A percentile compares a stretch with the other conserved stretches of the same genome.
Conservation (phyloP, 2,888 invertebrate genomes). For the Cephus pulcher region DNA sequence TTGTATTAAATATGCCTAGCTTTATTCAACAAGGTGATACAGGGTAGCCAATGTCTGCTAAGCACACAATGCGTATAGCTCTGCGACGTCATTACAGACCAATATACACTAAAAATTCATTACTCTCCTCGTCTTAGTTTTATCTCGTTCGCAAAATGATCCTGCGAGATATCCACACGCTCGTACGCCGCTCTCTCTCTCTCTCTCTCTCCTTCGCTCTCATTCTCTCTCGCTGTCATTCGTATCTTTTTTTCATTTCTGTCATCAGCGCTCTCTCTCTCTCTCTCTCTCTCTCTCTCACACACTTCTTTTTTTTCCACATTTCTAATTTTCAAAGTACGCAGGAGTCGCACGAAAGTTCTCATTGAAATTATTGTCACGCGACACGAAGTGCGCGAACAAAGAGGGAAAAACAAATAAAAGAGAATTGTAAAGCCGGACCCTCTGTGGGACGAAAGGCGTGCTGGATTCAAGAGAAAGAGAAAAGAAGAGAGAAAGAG, state of each 20-base stretch:
- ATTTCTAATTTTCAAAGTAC: slow-evolving; percentile 8
- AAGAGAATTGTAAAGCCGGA: no score
- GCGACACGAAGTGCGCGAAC: no score
- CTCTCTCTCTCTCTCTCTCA: background rate
- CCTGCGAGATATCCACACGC: slow-evolving; percentile 31
- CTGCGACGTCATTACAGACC: slow-evolving; percentile 50
- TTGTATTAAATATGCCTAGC: slow-evolving; percentile 65
- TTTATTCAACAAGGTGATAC: slow-evolving; percentile 65
- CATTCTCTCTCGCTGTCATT: slow-evolving; percentile 2
- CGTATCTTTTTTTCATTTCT: background rate
- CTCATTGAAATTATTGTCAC: no score
- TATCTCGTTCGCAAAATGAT: slow-evolving; percentile 24
- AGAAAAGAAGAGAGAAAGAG: no score
- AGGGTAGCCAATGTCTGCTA: slow-evolving; percentile 59
- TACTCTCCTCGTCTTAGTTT: slow-evolving; percentile 38
- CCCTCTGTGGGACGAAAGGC: no score
- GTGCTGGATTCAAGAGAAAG: no score
- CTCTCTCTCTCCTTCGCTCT: background rate
- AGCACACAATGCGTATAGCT: slow-evolving; percentile 55
- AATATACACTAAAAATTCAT: slow-evolving; percentile 44
- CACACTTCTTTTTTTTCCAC: slow-evolving; percentile 16
- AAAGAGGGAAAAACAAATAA: no score
- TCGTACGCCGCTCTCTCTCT: slow-evolving; percentile 18
- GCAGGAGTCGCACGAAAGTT: no score
- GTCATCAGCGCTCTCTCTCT: slow-evolving; percentile 4